phyloP scores from a whole-genome alignment of 2,797 vertebrate genomes.

The Agapornis canus region DNA sequence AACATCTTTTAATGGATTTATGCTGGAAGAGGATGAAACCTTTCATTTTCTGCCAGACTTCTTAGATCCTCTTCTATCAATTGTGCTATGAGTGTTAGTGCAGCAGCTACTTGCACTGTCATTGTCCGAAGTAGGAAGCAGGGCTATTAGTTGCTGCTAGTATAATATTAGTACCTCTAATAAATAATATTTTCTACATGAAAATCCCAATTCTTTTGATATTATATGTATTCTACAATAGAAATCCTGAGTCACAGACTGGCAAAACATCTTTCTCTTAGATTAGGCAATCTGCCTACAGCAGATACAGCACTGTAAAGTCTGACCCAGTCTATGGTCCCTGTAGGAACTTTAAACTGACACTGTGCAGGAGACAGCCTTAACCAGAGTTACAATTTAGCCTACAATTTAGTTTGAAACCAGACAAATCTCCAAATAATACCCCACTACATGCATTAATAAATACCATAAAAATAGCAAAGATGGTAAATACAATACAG shows the following conservation, averaged over 20 bases:
- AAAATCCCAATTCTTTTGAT: not conserved
- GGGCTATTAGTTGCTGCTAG: not conserved
- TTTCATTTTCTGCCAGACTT: not conserved
- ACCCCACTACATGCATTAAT: not conserved
- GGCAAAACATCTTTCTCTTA: not conserved
- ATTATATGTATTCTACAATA: not conserved
- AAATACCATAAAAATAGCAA: not conserved
- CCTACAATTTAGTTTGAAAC: not conserved
- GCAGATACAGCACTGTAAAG: rapidly evolving
- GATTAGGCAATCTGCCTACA: not conserved
- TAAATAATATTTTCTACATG: not conserved
- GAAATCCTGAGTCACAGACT: not conserved
- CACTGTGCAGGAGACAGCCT: not conserved
- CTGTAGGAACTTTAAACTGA: not conserved
- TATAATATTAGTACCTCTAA: not conserved
- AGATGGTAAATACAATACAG: not conserved
- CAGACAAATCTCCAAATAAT: not conserved
- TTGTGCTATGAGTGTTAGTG: not conserved
- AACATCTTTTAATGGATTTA: not conserved
- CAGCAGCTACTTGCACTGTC: not conserved
- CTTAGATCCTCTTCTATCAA: not conserved
- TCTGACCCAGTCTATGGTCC: not conserved
- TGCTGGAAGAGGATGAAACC: not conserved
- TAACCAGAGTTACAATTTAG: not conserved
- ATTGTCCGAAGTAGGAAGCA: not conserved